Evolutionary conservation across 2,113 vertebrate species (phyloP), one percentile per base, ranked within the genome.

Genomic region (Pipa parva): DNA sequence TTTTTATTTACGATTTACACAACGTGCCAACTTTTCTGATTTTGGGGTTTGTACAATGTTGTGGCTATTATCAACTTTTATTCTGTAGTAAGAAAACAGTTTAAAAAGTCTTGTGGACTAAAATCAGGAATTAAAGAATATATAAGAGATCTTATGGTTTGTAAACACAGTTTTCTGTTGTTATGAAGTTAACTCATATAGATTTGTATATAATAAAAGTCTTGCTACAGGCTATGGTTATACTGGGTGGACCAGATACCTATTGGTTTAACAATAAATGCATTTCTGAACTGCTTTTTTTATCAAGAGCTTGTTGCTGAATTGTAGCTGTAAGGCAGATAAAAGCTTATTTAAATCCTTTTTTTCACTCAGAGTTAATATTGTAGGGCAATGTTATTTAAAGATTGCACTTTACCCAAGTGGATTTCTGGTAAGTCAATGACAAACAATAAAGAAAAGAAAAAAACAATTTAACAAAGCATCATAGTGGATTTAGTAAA

Each of bases 361-460:
- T 54, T 50, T 18, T 54, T 21, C 27, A 10, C 33, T 55, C 24
- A 45, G 1, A 12, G 18, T 25, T 21, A 5, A 21, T 55, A 42
- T 24, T 17, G 27, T 57, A 66, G 63, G 54, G 26, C 63, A 66
- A 48, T 27, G 37, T 58, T 66, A 66, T 66, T 66, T 66, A 57
- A 31, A 57, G 24, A 33, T 6, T 56, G 17, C 25, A 45, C 55
- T 57, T 25, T 56, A 18, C 39, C 25, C 37, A 45, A 64, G 45
- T 66, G 52, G 54, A 66, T 66, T 66, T 66, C 55, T 36, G 37
- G 42, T 57, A 57, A 57, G 28, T 58, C 54, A 66, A 66, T 57
- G 50, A 48, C 26, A 66, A 57, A 48, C 51, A 57, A 54, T 26
- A 45, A 29, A 58, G 18, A 45, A 24, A 45, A 29, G 48, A 20